phyloP scores from a whole-genome alignment of 2,888 invertebrate genomes.

The Agrotis puta region DNA sequence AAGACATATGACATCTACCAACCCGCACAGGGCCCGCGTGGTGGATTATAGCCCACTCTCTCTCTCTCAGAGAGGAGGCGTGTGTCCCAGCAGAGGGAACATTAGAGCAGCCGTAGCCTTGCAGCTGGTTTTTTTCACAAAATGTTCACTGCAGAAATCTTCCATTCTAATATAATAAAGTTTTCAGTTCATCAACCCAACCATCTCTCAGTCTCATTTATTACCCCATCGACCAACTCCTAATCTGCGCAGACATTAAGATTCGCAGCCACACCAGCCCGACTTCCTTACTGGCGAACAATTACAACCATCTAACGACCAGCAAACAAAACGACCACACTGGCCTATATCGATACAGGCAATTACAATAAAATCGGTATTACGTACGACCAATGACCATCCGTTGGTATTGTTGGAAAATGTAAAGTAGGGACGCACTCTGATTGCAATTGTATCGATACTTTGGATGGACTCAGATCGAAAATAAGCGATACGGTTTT shows the following conservation, averaged over 20 bases:
- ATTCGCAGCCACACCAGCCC: conserved; percentile 40
- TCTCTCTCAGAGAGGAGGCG: no score
- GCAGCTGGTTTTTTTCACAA: no score
- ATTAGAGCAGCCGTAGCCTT: no score
- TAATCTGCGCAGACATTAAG: conserved; percentile 47
- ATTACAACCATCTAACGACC: conserved; percentile 59
- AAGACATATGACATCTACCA: no score
- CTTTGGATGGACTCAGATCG: no score
- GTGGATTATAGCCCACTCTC: no score
- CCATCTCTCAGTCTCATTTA: conserved; percentile 12
- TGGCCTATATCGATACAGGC: conserved; percentile 60
- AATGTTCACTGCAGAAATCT: no score
- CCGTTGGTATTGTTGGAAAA: conserved; percentile 57
- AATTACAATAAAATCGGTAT: conserved; percentile 62
- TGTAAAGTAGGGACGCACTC: conserved; percentile 25
- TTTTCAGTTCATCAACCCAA: conserved; percentile 2
- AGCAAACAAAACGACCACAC: conserved; percentile 43
- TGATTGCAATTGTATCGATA: no score
- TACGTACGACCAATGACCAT: conserved; percentile 27
- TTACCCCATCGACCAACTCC: conserved; percentile 14
- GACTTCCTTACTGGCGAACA: conserved; percentile 51
- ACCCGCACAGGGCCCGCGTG: no score
- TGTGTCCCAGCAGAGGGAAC: no score
- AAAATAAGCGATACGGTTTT: no score
- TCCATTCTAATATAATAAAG: background rate